Conservation (phyloP, 2,113 vertebrate species). For the Caranx melampygus region DNA sequence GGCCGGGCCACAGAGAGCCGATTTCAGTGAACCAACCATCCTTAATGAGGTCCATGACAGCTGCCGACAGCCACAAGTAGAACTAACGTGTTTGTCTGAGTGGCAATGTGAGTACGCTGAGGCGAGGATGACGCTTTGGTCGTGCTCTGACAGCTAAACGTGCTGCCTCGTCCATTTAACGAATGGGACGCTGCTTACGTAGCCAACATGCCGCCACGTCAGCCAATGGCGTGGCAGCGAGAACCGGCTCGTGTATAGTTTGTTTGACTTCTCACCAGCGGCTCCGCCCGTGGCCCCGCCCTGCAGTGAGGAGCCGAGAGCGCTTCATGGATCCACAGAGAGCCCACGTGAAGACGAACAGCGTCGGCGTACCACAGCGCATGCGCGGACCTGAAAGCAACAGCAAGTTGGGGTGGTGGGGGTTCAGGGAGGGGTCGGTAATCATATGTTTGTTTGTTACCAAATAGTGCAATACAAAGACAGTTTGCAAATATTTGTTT, state of each 20-base stretch:
- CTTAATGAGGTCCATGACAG: slow-evolving; percentile 85
- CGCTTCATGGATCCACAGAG: not conserved
- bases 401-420: not conserved
- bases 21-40: slow-evolving; percentile 97
- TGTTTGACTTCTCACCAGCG: slow-evolving; percentile 48
- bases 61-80: slow-evolving; percentile 5
- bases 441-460: not conserved
- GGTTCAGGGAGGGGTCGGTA: too few species aligned
- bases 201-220: accelerated
- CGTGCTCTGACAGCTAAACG: slow-evolving; percentile 4
- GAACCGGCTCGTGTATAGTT: slow-evolving; percentile 27
- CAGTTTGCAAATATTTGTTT: not conserved
- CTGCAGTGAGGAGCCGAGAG: not conserved
- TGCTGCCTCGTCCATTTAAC: not conserved
- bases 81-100: slow-evolving; percentile 50
- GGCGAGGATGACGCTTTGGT: slow-evolving; percentile 29
- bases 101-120: slow-evolving; percentile 39
- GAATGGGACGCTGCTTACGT: slow-evolving; percentile 40
- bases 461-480: too few species aligned
- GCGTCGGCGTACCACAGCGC: not conserved
- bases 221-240: slow-evolving; percentile 50
- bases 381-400: not conserved
- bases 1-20: slow-evolving; percentile 93
- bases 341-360: slow-evolving; percentile 7
- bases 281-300: not conserved